Percentiles rank a stretch among this genome's conserved stretches.
Evolutionary conservation across 23 tunicate species (phyloP).

Genomic region (Halocynthia roretzi): DNA sequence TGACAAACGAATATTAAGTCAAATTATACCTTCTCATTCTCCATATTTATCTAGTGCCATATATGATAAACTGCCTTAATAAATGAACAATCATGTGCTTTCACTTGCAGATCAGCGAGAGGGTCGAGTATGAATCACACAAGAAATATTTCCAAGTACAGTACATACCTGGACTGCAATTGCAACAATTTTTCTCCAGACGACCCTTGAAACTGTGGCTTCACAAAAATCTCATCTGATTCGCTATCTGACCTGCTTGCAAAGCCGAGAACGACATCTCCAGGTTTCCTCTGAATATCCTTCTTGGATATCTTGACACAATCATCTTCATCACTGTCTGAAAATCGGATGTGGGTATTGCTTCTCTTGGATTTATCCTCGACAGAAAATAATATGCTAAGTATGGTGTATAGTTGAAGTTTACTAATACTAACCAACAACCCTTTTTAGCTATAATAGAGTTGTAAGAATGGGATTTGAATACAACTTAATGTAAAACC

Average conservation of each 20-base stretch:
- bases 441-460: no score
- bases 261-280: background rate
- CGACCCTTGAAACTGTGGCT: background rate
- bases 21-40: no score
- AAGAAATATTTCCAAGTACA: no score
- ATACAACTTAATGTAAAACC: background rate
- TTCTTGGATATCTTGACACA: background rate
- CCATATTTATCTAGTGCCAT: no score
- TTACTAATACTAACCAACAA: no score
- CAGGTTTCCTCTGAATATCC: no score
- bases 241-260: background rate
- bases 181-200: conserved; percentile 7
- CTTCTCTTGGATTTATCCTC: background rate
- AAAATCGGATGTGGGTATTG: background rate
- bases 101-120: background rate
- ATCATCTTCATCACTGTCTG: conserved; percentile 5
- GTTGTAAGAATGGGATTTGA: no score
- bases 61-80: background rate
- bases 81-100: background rate
- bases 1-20: no score
- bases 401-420: no score
- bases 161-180: background rate
- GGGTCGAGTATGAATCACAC: background rate
- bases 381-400: background rate
- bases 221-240: background rate